Base-by-base conservation (phyloP, 2,888 invertebrate species). In the Drosophila kokeensis region DNA sequence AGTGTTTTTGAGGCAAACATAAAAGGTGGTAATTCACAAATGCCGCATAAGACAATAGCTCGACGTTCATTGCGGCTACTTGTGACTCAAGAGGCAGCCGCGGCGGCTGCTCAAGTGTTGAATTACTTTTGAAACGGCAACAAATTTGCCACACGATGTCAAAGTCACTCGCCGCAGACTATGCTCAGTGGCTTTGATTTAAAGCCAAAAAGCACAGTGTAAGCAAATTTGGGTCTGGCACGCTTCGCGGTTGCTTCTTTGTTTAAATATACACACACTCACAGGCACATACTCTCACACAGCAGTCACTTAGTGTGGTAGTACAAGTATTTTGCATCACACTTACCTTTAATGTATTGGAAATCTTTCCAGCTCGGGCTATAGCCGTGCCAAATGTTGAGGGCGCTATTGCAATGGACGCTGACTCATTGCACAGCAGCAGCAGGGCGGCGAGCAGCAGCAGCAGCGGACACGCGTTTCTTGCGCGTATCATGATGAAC, bases 311-410 rank as follows among this genome's bases (percentile, higher is more conserved):
- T 40, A 3, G 27, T 18, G 4, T 49, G 15, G 24, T 45, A 15
- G 15, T 13, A 29, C 15, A 32, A 38, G 32, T 59, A 49, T 36
- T 49, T 67, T 57, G 38, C 24, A 38, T 69, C 50, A 21, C 38
- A 91, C 93, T 91, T 76, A 93, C 93, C 92, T 93, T 93, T 71
- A 93, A 84, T 50, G 91, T 87, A 73, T 93, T 93, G 52, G 93
- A 93, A 54, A 93, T 69, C 83, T 93, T 93, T 21, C 93, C 93
- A 66, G 93, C 93, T 76, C 92, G 87, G 2, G 93, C 93, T 42
- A 93, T 91, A n/a, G 93, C 92, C 38, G 92, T 93, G 57, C 93
- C 93, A 81, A 93, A 92, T 40, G 93, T 93, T 30, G 93, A 92
- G 42, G 93, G 93, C n/a, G 93, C 93, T 64, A 93, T 92, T 62